Percentiles rank a stretch among this genome's conserved stretches.
Conservation (phyloP, 2,888 invertebrate genomes). For the Bedellia somnulentella region DNA sequence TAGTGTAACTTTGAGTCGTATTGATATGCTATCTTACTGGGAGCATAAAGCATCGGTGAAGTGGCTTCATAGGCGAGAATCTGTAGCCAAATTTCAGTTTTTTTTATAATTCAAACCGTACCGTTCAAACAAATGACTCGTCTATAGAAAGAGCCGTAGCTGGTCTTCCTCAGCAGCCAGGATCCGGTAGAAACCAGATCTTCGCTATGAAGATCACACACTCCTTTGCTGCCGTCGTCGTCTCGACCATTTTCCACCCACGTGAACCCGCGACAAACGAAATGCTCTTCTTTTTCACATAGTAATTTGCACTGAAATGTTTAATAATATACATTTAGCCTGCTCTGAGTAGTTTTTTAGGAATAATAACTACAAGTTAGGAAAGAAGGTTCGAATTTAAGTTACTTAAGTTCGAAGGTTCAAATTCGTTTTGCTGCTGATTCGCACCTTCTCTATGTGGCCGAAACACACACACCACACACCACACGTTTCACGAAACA, state of each 20-base stretch:
- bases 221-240: conserved; percentile 14
- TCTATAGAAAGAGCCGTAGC: conserved; percentile 72
- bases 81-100: no score
- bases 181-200: conserved; percentile 80
- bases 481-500: no score
- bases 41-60: no score
- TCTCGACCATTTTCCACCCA: conserved; percentile 21
- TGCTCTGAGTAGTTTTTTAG: background rate
- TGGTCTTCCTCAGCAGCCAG: conserved; percentile 61
- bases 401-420: no score
- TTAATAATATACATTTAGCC: conserved; percentile 4
- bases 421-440: no score
- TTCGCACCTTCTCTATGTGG: no score
- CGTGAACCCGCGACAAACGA: conserved; percentile 75
- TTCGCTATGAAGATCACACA: conserved; percentile 78
- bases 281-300: conserved; percentile 66
- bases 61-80: no score
- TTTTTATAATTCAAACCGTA: conserved; percentile 59
- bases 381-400: no score
- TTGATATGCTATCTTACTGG: no score
- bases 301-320: conserved; percentile 58
- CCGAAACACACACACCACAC: no score
- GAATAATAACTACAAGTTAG: no score
- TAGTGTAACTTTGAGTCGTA: no score
- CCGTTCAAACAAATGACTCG: conserved; percentile 83